Base-by-base conservation (phyloP, 2,888 invertebrate genomes). In the Mamestra brassicae region DNA sequence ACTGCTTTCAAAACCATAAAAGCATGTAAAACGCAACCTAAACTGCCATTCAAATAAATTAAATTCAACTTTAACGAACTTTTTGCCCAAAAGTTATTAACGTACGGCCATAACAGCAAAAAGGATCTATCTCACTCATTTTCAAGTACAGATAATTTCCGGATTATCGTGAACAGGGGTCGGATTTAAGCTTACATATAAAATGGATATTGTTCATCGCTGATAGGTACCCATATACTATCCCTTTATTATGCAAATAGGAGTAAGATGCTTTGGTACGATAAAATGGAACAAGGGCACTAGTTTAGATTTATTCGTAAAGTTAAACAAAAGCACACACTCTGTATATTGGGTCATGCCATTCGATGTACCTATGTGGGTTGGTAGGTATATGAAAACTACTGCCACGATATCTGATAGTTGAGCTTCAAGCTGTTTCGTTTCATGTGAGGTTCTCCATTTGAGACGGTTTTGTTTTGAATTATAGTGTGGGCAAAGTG, bases 181-280 rank as follows among this genome's bases (percentile, higher is more conserved):
- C 65, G 71, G 71, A 65, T 60, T 81, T 80, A 75, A 81, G 74
- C 86, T 75, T 71, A 78, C 71, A 76, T 76, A 78, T 73, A 87
- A 81, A 78, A 85, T 83, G 84, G 71, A 76, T 85, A 80, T 83
- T 87, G 87, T 87, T 85, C 80, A 76, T 70, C 77, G 83, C 61
- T 85, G 87, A 85, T 87, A 85, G 85, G 80, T 87, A 70, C 64
- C 84, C 77, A 83, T 85, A 81, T 74, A 74, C 75, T 61, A 80
- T 87, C 84, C 87, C 77, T 87, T 85, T 87, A 86, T 81, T 85
- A 86, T 86, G 86, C 84, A 87, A 86, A 86, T 85, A 71, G 65
- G 42, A 69, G 72, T 78, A 79, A 86, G 87, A 86, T 86, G 75
- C 71, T 72, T 74, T 50, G 74, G 47, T 65, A 54, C 77, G 86